Conservation (phyloP, 2,797 vertebrate species). For the Cuniculus paca region DNA sequence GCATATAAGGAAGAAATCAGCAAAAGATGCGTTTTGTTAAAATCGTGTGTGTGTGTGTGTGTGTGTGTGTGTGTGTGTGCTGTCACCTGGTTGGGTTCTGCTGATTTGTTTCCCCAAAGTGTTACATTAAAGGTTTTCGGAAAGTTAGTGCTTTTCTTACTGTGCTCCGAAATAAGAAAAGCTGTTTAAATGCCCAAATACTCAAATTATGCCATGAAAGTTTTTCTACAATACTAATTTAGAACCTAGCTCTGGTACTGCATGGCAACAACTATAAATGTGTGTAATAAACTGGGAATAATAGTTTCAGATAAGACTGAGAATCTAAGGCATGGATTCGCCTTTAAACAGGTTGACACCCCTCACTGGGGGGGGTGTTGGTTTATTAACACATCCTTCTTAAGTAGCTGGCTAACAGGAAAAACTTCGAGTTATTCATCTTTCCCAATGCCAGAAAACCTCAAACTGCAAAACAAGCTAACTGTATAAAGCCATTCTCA, state of each 20-base stretch:
- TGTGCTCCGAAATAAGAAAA: slow-evolving; percentile 59
- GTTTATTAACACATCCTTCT: slow-evolving; percentile 71
- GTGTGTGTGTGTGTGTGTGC: neutral
- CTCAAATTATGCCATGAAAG: slow-evolving; percentile 50
- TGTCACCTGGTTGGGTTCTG: neutral
- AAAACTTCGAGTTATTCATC: slow-evolving; percentile 81
- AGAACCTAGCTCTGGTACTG: neutral
- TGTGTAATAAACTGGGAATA: slow-evolving; percentile 60
- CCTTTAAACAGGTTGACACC: slow-evolving; percentile 65
- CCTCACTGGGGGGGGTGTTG: slow-evolving; percentile 83
- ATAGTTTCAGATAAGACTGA: slow-evolving; percentile 50
- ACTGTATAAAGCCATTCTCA: slow-evolving; percentile 61
- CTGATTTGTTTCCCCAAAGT: neutral
- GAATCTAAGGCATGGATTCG: slow-evolving; percentile 69
- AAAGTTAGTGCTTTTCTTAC: slow-evolving; percentile 41
- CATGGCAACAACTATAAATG: neutral
- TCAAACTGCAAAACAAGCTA: slow-evolving; percentile 77
- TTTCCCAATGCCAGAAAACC: slow-evolving; percentile 60
- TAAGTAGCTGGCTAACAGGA: slow-evolving; percentile 78
- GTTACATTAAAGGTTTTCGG: neutral
- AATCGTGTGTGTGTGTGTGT: neutral
- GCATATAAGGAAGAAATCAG: neutral
- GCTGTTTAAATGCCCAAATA: slow-evolving; percentile 31
- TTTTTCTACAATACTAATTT: neutral
- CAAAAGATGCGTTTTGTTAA: neutral